Evolutionary conservation across 1,140 invertebrate genomes (phyloP).

Genomic region (Lepidostoma basale): DNA sequence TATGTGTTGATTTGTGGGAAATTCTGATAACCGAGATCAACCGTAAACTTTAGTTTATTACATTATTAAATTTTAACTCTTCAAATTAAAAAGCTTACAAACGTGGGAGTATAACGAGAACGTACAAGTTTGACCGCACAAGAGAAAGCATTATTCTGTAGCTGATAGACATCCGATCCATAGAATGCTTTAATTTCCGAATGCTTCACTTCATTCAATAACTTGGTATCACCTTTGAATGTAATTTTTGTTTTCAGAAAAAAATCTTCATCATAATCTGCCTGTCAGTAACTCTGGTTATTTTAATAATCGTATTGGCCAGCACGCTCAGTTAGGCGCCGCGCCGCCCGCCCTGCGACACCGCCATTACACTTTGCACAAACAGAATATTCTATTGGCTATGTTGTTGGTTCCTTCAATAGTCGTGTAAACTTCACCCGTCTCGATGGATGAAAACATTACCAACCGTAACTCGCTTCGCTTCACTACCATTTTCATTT

Average conservation of each 20-base stretch:
- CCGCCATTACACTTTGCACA: slow-evolving; percentile 31
- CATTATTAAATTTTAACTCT: no score
- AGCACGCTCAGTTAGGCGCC: slow-evolving; percentile 49
- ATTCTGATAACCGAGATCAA: no score
- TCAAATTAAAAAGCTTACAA: no score
- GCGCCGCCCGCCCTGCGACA: slow-evolving; percentile 14
- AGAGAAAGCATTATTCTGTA: slow-evolving; percentile 3
- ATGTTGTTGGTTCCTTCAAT: slow-evolving; percentile 21
- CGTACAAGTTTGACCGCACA: no score
- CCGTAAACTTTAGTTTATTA: no score
- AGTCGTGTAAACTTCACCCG: slow-evolving; percentile 37
- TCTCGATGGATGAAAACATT: slow-evolving; percentile 2
- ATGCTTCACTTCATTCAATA: not conserved
- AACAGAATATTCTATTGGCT: slow-evolving; percentile 28
- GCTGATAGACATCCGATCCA: not conserved
- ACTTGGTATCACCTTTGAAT: slow-evolving; percentile 45
- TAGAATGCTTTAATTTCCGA: slow-evolving; percentile 10
- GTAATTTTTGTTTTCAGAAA: slow-evolving; percentile 82
- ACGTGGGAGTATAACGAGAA: no score
- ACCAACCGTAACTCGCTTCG: slow-evolving; percentile 1
- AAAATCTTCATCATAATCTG: slow-evolving; percentile 84
- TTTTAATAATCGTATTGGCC: slow-evolving; percentile 76
- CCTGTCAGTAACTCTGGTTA: slow-evolving; percentile 74
- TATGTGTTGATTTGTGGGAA: no score
- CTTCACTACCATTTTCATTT: slow-evolving; percentile 18